These are phyloP conservation scores for Scaptodrosophila lebanonensis DNA, from an alignment of 1,140 invertebrate genomes.

Conservation along the genomic window DNA sequence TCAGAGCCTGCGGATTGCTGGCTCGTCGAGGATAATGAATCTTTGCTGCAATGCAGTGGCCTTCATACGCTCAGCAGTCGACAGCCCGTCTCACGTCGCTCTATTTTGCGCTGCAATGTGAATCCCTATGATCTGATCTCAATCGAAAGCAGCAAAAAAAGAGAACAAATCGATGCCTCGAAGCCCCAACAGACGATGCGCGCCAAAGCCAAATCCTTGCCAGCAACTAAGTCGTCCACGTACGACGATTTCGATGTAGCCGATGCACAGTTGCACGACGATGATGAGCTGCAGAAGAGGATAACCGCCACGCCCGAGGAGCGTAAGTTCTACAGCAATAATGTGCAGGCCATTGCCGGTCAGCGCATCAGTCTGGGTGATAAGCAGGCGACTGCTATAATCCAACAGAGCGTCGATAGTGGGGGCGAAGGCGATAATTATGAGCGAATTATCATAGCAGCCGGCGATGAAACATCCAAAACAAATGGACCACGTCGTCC, in stretches of 20 bases:
- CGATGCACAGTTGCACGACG: constrained; percentile 61
- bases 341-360: constrained; percentile 80
- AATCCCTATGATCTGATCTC: constrained; percentile 89
- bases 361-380: constrained; percentile 80
- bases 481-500: constrained; percentile 61
- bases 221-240: constrained; percentile 2
- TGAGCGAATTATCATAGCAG: constrained; percentile 41
- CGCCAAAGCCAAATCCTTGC: constrained; percentile 16
- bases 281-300: constrained; percentile 23
- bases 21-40: constrained; percentile 64
- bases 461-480: constrained; percentile 1
- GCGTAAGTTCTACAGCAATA: constrained; percentile 74
- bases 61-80: constrained; percentile 18
- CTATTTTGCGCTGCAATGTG: constrained; percentile 90
- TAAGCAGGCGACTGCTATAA: constrained; percentile 28
- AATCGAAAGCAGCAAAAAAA: constrained; percentile 56
- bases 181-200: constrained; percentile 11
- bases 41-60: constrained; percentile 77
- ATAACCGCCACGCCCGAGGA: constrained; percentile 1
- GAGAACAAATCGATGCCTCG: background rate
- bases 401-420: constrained; percentile 61
- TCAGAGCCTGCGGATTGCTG: constrained; percentile 78
- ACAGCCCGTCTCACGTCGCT: constrained; percentile 78
- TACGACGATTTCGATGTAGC: constrained; percentile 68
- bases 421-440: constrained; percentile 36